Conservation (phyloP, 1,140 invertebrate species). For the Formica exsecta region DNA sequence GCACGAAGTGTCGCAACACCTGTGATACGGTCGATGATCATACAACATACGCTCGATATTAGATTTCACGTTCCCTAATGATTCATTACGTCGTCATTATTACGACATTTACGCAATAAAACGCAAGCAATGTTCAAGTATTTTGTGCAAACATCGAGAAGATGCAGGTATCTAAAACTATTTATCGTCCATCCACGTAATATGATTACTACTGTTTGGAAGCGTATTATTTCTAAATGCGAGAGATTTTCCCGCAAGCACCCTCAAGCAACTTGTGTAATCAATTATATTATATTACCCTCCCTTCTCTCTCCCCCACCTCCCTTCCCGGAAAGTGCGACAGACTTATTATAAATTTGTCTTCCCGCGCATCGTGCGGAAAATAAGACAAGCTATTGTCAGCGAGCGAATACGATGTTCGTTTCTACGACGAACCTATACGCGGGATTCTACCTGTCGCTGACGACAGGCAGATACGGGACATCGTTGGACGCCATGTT, state of each 20-base stretch:
- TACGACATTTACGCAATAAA: background rate
- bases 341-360: constrained; percentile 68
- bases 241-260: no score
- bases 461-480: constrained; percentile 39
- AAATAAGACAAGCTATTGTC: constrained; percentile 44
- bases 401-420: constrained; percentile 46
- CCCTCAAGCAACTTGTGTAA: no score
- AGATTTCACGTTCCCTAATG: constrained; percentile 2
- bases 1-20: background rate
- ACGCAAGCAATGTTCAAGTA: background rate
- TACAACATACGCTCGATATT: background rate
- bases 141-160: background rate
- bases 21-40: constrained; percentile 43
- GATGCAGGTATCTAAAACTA: background rate
- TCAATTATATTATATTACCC: no score
- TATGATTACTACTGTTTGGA: no score
- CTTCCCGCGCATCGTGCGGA: constrained; percentile 48
- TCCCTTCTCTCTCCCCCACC: no score
- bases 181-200: background rate
- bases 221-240: background rate
- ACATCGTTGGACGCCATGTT: constrained; percentile 77
- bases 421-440: constrained; percentile 50
- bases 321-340: background rate
- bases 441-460: constrained; percentile 32
- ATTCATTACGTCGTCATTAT: background rate